Base-by-base conservation (phyloP, 2,113 vertebrate genomes). In the Paralichthys olivaceus region DNA sequence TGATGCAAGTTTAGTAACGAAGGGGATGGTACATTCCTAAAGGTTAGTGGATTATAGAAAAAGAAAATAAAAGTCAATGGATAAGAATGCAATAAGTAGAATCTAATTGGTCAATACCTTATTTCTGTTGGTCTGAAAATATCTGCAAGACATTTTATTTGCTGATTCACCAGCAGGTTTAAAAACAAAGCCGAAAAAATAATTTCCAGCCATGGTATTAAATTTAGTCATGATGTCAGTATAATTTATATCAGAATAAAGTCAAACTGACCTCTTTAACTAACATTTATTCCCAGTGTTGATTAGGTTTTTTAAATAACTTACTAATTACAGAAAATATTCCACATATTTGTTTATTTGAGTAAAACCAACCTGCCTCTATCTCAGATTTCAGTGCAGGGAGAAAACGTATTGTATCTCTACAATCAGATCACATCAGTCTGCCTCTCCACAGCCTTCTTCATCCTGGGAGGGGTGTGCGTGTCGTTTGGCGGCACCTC, bases 401-500 rank as follows among this genome's bases (percentile, higher is more conserved):
- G 37, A 56, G 20, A 51, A 22, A 49, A 32, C 34, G 2, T 75
- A 66, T 63, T n/a, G 40, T 59, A 55, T 51, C 26, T 51, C 22
- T 60, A 11, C 57, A 75, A 53, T 76, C 74, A 76, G 17, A 65
- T 45, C 70, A 20, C 32, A 12, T 59, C 70, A 67, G 45, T 86
- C n/a, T 83, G 49, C 57, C 62, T 67, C 22, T 28, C 56, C 25
- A 1, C 88, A 97, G 96, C 95, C n/a, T 97, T 97, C 89, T 97
- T 97, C 86, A 91, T 97, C 85, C 93, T 97, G 75, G 96, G 96
- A 0, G 95, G 96, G 0, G 83, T 95, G 69, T 96, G 96, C 0
- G 93, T 97, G 34, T 95, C 94, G 2, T 97, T 95, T 13, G 96
- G 96, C 2, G 79, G 94, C 0, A 90, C 90, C 17, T 95, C 96